Evolutionary conservation across 2,797 vertebrate species (phyloP).

Genomic region (Adelosebastes latens): DNA sequence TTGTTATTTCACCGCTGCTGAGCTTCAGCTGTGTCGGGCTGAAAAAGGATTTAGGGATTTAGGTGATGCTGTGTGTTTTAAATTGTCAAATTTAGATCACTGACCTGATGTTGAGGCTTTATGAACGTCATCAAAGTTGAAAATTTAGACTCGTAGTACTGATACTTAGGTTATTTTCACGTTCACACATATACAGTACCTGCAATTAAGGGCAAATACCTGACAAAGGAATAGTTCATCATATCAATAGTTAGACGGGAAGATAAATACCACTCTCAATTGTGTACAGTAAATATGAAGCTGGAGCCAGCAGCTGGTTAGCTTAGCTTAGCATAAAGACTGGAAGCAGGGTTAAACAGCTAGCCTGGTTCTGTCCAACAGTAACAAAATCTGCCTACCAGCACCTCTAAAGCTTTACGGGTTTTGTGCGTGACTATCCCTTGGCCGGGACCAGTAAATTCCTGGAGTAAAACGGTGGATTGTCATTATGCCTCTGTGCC

Average conservation of each 20-base stretch:
- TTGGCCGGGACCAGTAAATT: neutral
- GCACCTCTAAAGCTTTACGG: neutral
- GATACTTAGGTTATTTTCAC: neutral
- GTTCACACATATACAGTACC: neutral
- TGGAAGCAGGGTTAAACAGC: neutral
- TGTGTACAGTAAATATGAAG: neutral
- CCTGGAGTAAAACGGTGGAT: neutral
- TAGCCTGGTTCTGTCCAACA: neutral
- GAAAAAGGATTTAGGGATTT: neutral
- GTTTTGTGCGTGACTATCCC: neutral
- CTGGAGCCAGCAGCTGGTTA: neutral
- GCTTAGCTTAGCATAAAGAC: neutral
- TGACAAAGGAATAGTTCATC: neutral
- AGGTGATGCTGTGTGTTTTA: neutral
- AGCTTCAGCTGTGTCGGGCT: neutral
- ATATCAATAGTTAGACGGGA: too few relatives aligned
- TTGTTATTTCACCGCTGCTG: neutral
- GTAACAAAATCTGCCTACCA: neutral
- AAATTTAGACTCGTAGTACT: neutral
- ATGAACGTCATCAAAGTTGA: neutral
- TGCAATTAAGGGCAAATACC: neutral
- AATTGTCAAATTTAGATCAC: neutral
- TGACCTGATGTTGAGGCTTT: neutral
- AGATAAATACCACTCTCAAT: too few relatives aligned
- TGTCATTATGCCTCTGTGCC: neutral